Percentiles rank a stretch among this genome's conserved stretches.
phyloP scores from a whole-genome alignment of 2,113 vertebrate species.

The Sinocyclocheilus anophthalmus region DNA sequence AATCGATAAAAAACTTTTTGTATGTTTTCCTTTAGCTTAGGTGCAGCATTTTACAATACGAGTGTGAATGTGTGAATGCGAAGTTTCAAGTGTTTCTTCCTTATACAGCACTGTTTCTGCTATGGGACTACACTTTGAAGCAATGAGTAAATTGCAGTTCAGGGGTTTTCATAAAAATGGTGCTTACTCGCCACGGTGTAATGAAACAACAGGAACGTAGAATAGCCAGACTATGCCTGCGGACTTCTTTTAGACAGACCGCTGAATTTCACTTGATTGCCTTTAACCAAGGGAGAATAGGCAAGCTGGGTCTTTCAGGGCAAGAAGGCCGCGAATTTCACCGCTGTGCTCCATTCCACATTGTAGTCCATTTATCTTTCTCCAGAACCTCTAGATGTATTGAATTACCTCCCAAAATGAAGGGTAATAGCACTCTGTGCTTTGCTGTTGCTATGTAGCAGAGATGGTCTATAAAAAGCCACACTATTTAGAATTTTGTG shows the following conservation, averaged over 20 bases:
- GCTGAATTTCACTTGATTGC: not conserved
- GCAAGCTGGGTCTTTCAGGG: slow-evolving; percentile 26
- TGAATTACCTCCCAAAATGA: slow-evolving; percentile 35
- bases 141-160: slow-evolving; percentile 1
- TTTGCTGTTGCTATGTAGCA: not conserved
- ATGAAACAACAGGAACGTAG: not conserved
- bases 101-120: not conserved
- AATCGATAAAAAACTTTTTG: not conserved
- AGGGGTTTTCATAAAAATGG: slow-evolving; percentile 14
- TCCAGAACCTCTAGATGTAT: slow-evolving; percentile 5
- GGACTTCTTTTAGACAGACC: slow-evolving; percentile 16
- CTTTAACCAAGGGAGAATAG: slow-evolving; percentile 16
- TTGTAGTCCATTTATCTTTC: slow-evolving; percentile 29
- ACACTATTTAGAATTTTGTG: not conserved
- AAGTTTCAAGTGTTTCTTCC: slow-evolving; percentile 19
- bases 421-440: slow-evolving; percentile 2
- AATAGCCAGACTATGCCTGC: slow-evolving; percentile 18
- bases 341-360: slow-evolving; percentile 20
- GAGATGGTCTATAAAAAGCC: slow-evolving; percentile 23
- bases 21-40: not conserved
- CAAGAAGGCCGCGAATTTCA: slow-evolving; percentile 11
- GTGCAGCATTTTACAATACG: not conserved
- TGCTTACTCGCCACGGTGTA: not conserved
- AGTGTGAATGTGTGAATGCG: not conserved
- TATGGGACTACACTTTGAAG: not conserved